These are phyloP conservation scores for Holotrichia oblita DNA, from an alignment of 1,140 invertebrate genomes.

Conservation along the genomic window DNA sequence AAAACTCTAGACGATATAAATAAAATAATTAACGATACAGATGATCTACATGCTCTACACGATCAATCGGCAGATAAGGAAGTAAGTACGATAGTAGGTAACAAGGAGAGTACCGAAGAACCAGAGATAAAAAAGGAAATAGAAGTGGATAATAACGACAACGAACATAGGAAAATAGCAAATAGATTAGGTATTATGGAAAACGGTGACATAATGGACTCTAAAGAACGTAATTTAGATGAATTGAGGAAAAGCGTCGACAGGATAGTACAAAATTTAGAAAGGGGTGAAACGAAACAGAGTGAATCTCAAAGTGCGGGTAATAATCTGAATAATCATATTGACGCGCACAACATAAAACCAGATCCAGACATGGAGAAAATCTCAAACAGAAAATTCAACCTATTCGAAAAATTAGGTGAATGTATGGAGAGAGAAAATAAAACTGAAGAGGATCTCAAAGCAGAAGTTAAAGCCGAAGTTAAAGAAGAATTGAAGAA, in stretches of 20 bases:
- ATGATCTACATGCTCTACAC: conserved; percentile 52
- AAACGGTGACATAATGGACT: conserved; percentile 57
- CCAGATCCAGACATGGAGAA: conserved; percentile 49
- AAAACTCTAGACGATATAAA: conserved; percentile 59
- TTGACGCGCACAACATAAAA: conserved; percentile 42
- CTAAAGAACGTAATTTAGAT: conserved; percentile 61
- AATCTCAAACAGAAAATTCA: conserved; percentile 56
- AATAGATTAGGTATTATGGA: conserved; percentile 53
- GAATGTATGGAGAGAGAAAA: conserved; percentile 61
- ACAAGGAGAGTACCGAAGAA: conserved; percentile 43
- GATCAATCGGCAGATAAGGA: conserved; percentile 55
- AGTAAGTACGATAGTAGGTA: conserved; percentile 55
- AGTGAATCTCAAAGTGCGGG: conserved; percentile 52
- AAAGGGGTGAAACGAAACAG: conserved; percentile 51
- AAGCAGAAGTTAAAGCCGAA: conserved; percentile 64
- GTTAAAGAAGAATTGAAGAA: conserved; percentile 64
- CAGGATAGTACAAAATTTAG: conserved; percentile 63
- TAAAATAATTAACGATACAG: conserved; percentile 51
- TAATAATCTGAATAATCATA: conserved; percentile 33
- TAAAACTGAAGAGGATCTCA: conserved; percentile 64
- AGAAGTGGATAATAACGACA: conserved; percentile 52
- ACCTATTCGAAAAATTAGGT: conserved; percentile 60
- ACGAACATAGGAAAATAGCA: conserved; percentile 58
- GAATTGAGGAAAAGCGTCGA: conserved; percentile 67
- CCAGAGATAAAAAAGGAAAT: conserved; percentile 40